Conservation (phyloP, 2,888 invertebrate genomes). For the Lasioglossum pauxillum region DNA sequence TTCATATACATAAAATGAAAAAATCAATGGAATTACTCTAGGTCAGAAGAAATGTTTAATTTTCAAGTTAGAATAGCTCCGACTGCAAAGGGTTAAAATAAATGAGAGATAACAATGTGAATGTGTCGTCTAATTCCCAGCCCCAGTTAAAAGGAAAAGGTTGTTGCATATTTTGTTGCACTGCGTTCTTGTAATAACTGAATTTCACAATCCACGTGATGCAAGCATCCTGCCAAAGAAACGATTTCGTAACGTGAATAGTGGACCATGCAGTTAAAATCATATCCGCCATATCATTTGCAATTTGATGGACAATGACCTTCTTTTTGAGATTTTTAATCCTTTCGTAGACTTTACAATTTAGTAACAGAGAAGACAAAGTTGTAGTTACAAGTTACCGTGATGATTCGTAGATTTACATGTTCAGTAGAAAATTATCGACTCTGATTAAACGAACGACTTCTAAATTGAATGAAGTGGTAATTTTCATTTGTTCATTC, state of each 20-base stretch:
- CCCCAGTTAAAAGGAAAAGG: neutral
- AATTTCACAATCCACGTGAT: slow-evolving; percentile 20
- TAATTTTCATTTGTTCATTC: too few relatives aligned
- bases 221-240: slow-evolving; percentile 1
- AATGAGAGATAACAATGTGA: neutral
- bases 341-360: neutral
- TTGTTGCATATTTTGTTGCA: neutral
- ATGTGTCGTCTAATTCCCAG: neutral
- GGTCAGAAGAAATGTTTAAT: too few relatives aligned
- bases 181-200: neutral
- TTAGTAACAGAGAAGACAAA: too few relatives aligned
- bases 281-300: neutral
- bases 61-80: too few relatives aligned
- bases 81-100: too few relatives aligned
- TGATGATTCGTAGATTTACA: too few relatives aligned
- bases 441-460: too few relatives aligned
- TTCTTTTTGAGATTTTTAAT: neutral
- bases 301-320: neutral
- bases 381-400: too few relatives aligned
- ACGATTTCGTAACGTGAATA: slow-evolving; percentile 6
- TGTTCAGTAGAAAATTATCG: too few relatives aligned
- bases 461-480: too few relatives aligned
- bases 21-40: too few relatives aligned
- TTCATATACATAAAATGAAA: too few relatives aligned
- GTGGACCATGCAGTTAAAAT: neutral